Conservation (phyloP, 2,888 invertebrate genomes). For the Emmelina monodactyla region DNA sequence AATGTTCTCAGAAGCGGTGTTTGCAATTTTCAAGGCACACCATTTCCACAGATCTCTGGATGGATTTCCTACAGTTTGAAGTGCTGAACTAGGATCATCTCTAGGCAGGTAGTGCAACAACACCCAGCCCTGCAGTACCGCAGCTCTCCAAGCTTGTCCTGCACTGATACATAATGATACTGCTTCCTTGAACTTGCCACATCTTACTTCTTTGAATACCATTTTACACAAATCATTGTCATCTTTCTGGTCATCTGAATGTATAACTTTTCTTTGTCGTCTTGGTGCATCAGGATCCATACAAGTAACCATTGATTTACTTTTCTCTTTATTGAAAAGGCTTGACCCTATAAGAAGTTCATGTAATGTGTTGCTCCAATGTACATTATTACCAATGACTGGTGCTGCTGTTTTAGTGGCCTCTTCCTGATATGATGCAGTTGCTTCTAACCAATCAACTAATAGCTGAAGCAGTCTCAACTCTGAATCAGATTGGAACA, state of each 20-base stretch:
- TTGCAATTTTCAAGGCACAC: conserved; percentile 72
- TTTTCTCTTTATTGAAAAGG: conserved; percentile 53
- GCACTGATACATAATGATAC: conserved; percentile 83
- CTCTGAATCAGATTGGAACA: conserved; percentile 60
- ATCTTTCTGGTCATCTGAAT: conserved; percentile 88
- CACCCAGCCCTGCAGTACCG: conserved; percentile 89
- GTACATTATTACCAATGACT: conserved; percentile 69
- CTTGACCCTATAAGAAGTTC: conserved; percentile 67
- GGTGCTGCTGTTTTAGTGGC: conserved; percentile 49
- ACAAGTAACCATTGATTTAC: conserved; percentile 64
- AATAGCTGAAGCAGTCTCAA: conserved; percentile 80
- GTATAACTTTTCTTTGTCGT: conserved; percentile 78
- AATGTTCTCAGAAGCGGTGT: conserved; percentile 61
- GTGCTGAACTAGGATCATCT: conserved; percentile 42
- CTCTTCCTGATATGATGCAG: conserved; percentile 82
- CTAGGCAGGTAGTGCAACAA: conserved; percentile 87
- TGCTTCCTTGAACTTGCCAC: conserved; percentile 86
- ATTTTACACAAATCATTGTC: conserved; percentile 58
- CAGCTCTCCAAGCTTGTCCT: conserved; percentile 93
- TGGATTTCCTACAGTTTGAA: conserved; percentile 82
- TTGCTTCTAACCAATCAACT: conserved; percentile 92
- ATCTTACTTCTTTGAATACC: conserved; percentile 80
- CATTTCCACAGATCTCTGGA: conserved; percentile 82
- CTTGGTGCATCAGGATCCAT: conserved; percentile 92
- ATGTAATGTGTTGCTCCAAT: conserved; percentile 93